Evolutionary conservation across 2,797 vertebrate species (phyloP).

Genomic region (Sebastes wilsoni): DNA sequence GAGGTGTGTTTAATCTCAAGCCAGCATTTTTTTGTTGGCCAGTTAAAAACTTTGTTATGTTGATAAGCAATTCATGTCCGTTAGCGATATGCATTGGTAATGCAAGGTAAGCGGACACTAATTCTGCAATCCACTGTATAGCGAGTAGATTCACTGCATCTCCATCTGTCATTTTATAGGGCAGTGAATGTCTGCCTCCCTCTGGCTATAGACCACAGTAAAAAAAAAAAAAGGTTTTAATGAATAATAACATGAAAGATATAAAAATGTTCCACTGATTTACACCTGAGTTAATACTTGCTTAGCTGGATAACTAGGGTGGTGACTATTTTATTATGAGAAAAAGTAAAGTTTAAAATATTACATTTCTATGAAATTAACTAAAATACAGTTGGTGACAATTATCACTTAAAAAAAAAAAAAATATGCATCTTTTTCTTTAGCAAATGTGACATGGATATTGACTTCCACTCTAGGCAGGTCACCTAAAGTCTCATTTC

Average conservation of each 20-base stretch:
- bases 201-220: no score
- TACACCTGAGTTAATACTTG: no score
- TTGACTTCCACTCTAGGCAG: background rate
- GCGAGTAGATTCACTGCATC: fast-evolving
- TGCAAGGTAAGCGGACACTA: background rate
- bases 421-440: no score
- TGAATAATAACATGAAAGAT: background rate
- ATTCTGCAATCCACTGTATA: background rate
- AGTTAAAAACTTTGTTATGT: background rate
- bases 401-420: background rate
- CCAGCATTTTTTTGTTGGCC: background rate
- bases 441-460: background rate
- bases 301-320: no score
- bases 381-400: background rate
- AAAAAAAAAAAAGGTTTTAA: no score
- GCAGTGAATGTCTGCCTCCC: background rate
- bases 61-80: background rate
- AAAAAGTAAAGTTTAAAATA: background rate
- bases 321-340: background rate
- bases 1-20: background rate
- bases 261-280: background rate
- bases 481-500: background rate
- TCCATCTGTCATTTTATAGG: background rate
- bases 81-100: background rate
- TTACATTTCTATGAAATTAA: background rate